Evolutionary conservation across 2,113 vertebrate species (phyloP).

Genomic region (Phylloscopus whistleri): DNA sequence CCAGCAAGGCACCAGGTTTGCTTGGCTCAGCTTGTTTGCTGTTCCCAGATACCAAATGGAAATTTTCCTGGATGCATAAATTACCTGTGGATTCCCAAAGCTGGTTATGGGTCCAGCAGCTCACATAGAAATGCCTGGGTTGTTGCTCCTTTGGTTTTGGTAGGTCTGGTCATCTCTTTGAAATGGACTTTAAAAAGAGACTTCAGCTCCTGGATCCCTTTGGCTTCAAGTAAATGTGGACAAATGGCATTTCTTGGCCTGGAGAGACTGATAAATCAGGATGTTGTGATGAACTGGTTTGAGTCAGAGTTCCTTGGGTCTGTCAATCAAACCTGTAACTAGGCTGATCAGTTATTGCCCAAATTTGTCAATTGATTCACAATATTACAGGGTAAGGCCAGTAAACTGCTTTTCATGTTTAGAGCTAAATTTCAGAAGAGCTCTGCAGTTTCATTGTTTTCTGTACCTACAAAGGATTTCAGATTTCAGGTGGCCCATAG

Average conservation of each 20-base stretch:
- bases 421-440: background rate
- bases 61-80: background rate
- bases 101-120: background rate
- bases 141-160: background rate
- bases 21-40: background rate
- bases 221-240: background rate
- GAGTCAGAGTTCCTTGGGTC: background rate
- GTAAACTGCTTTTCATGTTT: background rate
- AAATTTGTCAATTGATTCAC: background rate
- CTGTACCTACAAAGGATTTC: background rate
- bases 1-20: background rate
- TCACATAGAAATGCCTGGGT: background rate
- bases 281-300: background rate
- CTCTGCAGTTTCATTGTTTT: background rate
- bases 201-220: background rate
- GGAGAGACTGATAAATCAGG: background rate
- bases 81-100: background rate
- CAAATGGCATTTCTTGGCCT: background rate
- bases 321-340: background rate
- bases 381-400: background rate
- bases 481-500: rapidly evolving
- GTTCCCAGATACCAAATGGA: background rate
- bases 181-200: background rate
- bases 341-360: background rate
- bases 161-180: background rate